Evolutionary conservation across 2,113 vertebrate species (phyloP), one percentile per base, ranked within the genome.

Genomic region (Aphyosemion australe): DNA sequence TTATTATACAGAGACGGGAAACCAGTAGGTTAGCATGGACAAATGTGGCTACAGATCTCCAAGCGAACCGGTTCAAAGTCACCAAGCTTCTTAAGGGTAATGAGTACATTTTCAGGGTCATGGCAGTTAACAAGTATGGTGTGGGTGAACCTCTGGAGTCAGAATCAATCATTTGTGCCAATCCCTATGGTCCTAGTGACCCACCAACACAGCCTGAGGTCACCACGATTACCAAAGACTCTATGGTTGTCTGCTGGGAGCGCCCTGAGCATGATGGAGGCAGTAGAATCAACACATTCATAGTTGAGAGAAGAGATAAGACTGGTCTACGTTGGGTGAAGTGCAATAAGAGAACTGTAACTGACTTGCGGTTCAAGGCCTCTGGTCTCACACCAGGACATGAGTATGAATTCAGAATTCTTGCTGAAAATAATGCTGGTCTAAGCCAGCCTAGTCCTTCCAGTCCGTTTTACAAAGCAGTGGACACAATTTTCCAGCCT

Each of bases 101-200:
- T 80, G 97, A 99, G 83, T 99, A 99, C 0, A 89, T 99, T 42
- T 99, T 99, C 86, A 95, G 97, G 87, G 96, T 98, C 56, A 97
- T 99, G 96, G 96, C 97, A 81, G 97, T 99, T 68, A 99, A 99
- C 89, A 99, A 98, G 86, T 98, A 98, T 0, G 97, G 97, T 41
- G 85, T 96, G 73, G 97, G 97, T 81, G 97, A 99, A 76, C 90
- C 95, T 5, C 76, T 96, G 49, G 97, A 99, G 88, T 97, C 97
- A 65, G 93, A 95, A 26, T 92, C 97, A 1, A 49, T 95, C 69
- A 89, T 96, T 87, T 96, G 95, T 82, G 88, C 93, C 31, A 95
- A 99, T 86, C 97, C 97, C 2, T 99, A 95, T 75, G 94, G 96
- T 50, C 86, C 91, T 21, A 94, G 96, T 74, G 97, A 96, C 85